Conservation (phyloP, 2,888 invertebrate genomes). For the Eudasyphora cyanicolor region DNA sequence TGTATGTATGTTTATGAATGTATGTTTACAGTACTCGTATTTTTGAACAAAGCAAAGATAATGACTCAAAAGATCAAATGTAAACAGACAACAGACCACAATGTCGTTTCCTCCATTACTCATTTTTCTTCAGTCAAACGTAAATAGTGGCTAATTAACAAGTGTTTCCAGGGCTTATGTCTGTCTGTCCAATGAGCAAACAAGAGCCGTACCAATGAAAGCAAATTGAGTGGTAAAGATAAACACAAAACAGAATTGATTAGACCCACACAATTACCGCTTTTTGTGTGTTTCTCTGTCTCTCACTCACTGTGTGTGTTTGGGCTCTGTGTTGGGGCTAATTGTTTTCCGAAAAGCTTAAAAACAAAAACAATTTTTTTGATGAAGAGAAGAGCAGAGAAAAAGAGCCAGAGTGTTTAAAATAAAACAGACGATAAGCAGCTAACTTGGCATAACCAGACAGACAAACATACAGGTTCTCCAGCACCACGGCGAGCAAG, state of each 20-base stretch:
- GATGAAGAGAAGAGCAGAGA: neutral
- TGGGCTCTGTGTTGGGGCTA: slow-evolving; percentile 6
- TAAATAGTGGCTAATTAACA: slow-evolving; percentile 30
- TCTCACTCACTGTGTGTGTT: neutral
- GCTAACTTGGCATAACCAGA: neutral
- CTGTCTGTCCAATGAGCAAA: neutral
- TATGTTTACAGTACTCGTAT: no score
- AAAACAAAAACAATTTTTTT: neutral
- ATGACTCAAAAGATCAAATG: slow-evolving; percentile 3
- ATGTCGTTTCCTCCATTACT: neutral
- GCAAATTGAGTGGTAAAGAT: slow-evolving; percentile 45
- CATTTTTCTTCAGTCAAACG: neutral
- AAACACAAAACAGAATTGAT: slow-evolving; percentile 54
- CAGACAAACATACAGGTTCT: slow-evolving; percentile 53
- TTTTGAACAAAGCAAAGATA: neutral
- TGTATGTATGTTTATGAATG: no score
- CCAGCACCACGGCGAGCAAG: neutral
- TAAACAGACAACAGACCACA: neutral
- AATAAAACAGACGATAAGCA: slow-evolving; percentile 43
- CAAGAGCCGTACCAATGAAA: neutral
- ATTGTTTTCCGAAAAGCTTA: slow-evolving; percentile 43
- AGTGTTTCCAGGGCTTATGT: slow-evolving; percentile 2
- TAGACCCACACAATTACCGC: slow-evolving; percentile 6
- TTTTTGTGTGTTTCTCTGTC: neutral
- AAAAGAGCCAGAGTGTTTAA: slow-evolving; percentile 34